Base-by-base conservation (phyloP, 2,888 invertebrate genomes). In the Parelbella ahira region DNA sequence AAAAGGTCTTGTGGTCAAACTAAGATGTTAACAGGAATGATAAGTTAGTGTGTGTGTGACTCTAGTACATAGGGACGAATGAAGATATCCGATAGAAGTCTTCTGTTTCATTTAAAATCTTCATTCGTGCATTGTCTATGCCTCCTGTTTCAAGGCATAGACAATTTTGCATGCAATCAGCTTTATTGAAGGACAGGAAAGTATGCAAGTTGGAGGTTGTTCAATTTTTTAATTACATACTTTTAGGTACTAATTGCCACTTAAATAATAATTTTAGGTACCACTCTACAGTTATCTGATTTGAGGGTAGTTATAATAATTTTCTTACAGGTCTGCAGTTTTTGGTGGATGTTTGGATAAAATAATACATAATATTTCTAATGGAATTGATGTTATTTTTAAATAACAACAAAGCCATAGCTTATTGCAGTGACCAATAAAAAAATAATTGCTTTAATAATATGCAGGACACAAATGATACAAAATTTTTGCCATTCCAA, bases 171-270 rank as follows among this genome's bases (percentile, higher is more conserved):
- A 86, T 84, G 84, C 73, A 51, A 60, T 68, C 65, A 73, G 81
- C 83, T 83, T 74, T 61, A n/a, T 54, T 57, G 72, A 81, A 81
- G 82, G 81, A 78, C 81, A 79, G 71, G 79, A 80, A 81, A 70
- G 75, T 74, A 73, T 78, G 81, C 67, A 61, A 70, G 72, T 64
- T 60, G 32, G 18, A 37, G 32, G 27, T 27, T 9, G 9, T 28
- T 20, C 12, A 30, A 29, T 9, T 44, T 42, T 33, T 29, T 20
- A 36, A 21, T 27, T 18, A 41, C 38, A 43, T 32, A 19, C 18
- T 6, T 24, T 42, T 38, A 45, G 19, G 32, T 39, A 37, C 39
- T 45, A 45, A 42, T 37, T 25, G 21, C 43, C 38, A 42, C 45
- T 12, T 3, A 13, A 29, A 23, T 34, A 34, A 24, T 30, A 32